Conservation (phyloP, 2,888 invertebrate genomes). For the Catocala nupta region DNA sequence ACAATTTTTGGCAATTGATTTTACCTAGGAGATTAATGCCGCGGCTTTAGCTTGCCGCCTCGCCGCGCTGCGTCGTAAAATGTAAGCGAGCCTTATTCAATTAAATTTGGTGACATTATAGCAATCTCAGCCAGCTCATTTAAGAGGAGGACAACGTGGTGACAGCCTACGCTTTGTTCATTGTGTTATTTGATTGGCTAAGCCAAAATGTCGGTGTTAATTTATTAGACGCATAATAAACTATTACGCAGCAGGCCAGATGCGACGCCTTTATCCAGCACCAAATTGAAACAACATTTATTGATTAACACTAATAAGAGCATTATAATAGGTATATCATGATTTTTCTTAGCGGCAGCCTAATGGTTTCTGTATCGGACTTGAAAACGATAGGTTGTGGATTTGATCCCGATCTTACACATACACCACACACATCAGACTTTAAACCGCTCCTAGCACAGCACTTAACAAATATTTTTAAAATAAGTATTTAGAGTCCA, state of each 20-base stretch:
- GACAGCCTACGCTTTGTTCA: slow-evolving; percentile 67
- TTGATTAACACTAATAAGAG: too few species aligned
- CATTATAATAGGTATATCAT: too few species aligned
- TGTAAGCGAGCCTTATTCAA: slow-evolving; percentile 86
- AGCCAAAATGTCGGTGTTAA: slow-evolving; percentile 41
- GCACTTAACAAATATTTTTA: too few species aligned
- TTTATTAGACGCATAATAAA: slow-evolving; percentile 43
- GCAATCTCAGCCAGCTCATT: slow-evolving; percentile 82
- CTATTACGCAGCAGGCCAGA: neutral
- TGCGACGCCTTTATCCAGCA: too few species aligned
- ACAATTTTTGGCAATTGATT: slow-evolving; percentile 85
- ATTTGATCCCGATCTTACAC: too few species aligned
- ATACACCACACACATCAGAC: too few species aligned
- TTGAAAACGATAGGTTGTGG: too few species aligned
- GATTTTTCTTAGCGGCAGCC: too few species aligned
- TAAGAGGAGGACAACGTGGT: slow-evolving; percentile 67
- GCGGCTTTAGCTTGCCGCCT: slow-evolving; percentile 70
- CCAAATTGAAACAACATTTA: too few species aligned
- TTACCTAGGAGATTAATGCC: slow-evolving; percentile 81
- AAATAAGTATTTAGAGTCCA: too few species aligned
- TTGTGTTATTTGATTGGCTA: slow-evolving; percentile 68
- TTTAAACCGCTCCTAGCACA: too few species aligned
- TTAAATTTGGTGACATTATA: slow-evolving; percentile 85
- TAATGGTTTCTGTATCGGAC: too few species aligned
- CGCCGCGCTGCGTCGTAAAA: slow-evolving; percentile 77